phyloP scores from a whole-genome alignment of 2,797 vertebrate genomes.

The Microhierax caerulescens region DNA sequence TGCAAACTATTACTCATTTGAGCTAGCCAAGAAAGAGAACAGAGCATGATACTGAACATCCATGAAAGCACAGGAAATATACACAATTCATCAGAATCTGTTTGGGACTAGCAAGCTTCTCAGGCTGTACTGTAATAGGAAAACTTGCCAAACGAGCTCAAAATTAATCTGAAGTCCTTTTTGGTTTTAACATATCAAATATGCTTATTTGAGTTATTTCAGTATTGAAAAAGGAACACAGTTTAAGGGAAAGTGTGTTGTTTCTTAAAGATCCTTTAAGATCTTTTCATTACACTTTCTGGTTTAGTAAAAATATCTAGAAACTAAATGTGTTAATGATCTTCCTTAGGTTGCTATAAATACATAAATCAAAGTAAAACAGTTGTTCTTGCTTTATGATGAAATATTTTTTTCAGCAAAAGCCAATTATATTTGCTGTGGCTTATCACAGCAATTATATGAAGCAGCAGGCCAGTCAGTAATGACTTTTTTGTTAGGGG shows the following conservation, averaged over 20 bases:
- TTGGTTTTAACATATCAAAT: conserved; percentile 5
- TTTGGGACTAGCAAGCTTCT: background rate
- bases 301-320: conserved; percentile 31
- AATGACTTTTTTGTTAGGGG: conserved; percentile 72
- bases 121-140: background rate
- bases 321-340: conserved; percentile 51
- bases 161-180: background rate
- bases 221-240: background rate
- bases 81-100: background rate
- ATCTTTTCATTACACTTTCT: conserved; percentile 17
- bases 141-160: background rate
- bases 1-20: background rate
- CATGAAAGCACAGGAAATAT: background rate
- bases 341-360: conserved; percentile 65
- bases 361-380: conserved; percentile 63
- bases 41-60: background rate
- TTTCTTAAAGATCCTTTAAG: conserved; percentile 31
- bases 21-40: background rate
- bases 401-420: conserved; percentile 59
- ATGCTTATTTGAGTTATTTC: conserved; percentile 1
- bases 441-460: conserved; percentile 78
- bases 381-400: conserved; percentile 64
- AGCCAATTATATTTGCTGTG: conserved; percentile 76
- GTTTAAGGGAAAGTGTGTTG: background rate
- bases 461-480: conserved; percentile 73